phyloP scores from a whole-genome alignment of 1,140 invertebrate species.

The Streblospio benedicti region DNA sequence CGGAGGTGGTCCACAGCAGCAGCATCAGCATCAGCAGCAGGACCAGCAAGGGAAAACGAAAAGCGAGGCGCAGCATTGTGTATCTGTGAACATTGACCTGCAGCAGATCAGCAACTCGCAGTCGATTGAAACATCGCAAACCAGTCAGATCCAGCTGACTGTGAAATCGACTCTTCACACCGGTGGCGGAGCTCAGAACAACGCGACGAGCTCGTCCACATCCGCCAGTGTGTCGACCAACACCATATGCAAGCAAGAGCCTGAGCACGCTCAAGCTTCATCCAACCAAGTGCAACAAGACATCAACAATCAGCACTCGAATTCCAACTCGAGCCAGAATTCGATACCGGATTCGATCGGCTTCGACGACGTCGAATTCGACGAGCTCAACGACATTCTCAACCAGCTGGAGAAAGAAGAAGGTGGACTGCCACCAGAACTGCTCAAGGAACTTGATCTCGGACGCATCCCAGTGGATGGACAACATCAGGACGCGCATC shows the following conservation, averaged over 20 bases:
- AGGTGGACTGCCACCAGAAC: slow-evolving; percentile 68
- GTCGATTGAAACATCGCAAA: slow-evolving; percentile 68
- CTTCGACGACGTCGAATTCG: slow-evolving; percentile 66
- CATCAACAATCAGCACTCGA: slow-evolving; percentile 62
- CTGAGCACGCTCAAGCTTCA: slow-evolving; percentile 28
- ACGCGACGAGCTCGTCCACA: slow-evolving; percentile 29
- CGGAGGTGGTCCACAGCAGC: no score
- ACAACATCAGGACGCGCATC: slow-evolving; percentile 26
- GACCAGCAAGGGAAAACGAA: no score
- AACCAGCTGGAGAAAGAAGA: slow-evolving; percentile 73
- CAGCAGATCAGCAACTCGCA: slow-evolving; percentile 79
- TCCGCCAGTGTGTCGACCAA: slow-evolving; percentile 20
- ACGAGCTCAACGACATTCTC: slow-evolving; percentile 52
- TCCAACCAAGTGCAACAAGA: slow-evolving; percentile 75
- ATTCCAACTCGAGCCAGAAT: slow-evolving; percentile 67
- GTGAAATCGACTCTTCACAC: slow-evolving; percentile 77
- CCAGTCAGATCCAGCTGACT: slow-evolving; percentile 84
- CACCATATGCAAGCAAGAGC: slow-evolving; percentile 9
- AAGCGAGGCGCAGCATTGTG: no score
- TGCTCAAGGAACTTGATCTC: slow-evolving; percentile 76
- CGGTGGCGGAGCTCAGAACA: slow-evolving; percentile 36
- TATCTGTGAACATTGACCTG: slow-evolving; percentile 79
- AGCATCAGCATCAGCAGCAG: no score
- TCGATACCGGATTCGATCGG: slow-evolving; percentile 60
- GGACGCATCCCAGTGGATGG: slow-evolving; percentile 49